These are phyloP conservation scores for Anas platyrhynchos DNA, from an alignment of 2,113 vertebrate genomes.

Conservation along the genomic window DNA sequence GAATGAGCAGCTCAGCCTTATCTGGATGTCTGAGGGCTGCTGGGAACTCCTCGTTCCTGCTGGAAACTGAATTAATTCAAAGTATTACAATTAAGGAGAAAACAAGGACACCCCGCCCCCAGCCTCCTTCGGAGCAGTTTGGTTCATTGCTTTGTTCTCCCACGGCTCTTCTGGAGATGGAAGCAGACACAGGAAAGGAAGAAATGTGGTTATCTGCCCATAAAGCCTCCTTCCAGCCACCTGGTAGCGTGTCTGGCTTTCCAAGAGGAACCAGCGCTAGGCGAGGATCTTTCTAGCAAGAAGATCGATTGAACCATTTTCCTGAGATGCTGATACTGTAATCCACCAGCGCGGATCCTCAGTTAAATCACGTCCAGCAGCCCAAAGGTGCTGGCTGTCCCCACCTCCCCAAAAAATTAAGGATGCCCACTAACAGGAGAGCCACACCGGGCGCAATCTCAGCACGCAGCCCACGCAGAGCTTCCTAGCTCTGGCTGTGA, in stretches of 20 bases:
- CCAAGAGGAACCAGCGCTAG: background rate
- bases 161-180: background rate
- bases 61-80: slow-evolving; percentile 49
- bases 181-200: background rate
- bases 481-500: background rate
- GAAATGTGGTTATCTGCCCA: background rate
- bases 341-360: background rate
- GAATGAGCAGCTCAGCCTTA: slow-evolving; percentile 51
- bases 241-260: background rate
- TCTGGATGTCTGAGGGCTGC: slow-evolving; percentile 53
- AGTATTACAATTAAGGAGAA: slow-evolving; percentile 40
- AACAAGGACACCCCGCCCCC: slow-evolving; percentile 40
- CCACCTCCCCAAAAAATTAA: background rate
- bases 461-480: fast-evolving
- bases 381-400: fast-evolving
- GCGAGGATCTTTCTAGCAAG: background rate
- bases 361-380: background rate
- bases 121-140: background rate
- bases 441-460: background rate
- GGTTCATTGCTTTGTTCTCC: background rate
- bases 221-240: background rate
- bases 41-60: slow-evolving; percentile 25
- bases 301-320: background rate
- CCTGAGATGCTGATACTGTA: background rate
- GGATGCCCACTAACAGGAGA: fast-evolving